Percentiles rank a stretch among this genome's conserved stretches.
Conservation (phyloP, 2,797 vertebrate species). For the Cichlasoma orientale region DNA sequence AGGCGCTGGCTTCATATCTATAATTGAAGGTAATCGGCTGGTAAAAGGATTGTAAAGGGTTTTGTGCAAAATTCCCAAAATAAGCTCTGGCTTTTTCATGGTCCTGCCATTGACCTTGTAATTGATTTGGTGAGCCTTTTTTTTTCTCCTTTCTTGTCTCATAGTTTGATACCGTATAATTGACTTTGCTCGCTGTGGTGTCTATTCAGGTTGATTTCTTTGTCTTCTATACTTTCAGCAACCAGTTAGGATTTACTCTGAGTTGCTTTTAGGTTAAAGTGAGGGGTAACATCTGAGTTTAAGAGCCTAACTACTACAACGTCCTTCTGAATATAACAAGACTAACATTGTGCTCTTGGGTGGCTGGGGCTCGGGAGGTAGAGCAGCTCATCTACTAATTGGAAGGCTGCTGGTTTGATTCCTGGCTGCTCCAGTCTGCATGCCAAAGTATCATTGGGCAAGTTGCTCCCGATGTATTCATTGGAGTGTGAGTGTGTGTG, state of each 20-base stretch:
- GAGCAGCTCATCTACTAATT: no score
- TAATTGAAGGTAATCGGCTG: slow-evolving; percentile 74
- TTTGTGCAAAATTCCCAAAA: slow-evolving; percentile 63
- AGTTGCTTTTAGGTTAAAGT: slow-evolving; percentile 8
- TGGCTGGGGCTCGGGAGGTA: no score
- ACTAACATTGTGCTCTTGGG: not conserved
- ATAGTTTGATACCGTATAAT: slow-evolving; percentile 64
- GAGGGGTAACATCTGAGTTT: slow-evolving; percentile 11
- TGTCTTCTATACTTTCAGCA: slow-evolving; percentile 29
- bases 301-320: slow-evolving; percentile 3
- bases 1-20: slow-evolving; percentile 63
- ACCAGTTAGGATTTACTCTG: slow-evolving; percentile 10
- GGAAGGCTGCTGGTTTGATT: no score
- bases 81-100: slow-evolving; percentile 83
- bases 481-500: no score
- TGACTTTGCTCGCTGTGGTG: slow-evolving; percentile 48
- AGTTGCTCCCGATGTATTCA: no score
- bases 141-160: slow-evolving; percentile 38
- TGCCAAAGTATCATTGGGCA: no score
- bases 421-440: no score
- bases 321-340: slow-evolving; percentile 25
- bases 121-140: slow-evolving; percentile 62
- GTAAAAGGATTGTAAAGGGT: slow-evolving; percentile 74
- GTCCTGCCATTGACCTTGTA: slow-evolving; percentile 85
- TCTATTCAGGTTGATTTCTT: slow-evolving; percentile 37